These are phyloP conservation scores for Bos indicus DNA, from an alignment of 2,113 vertebrate genomes.

Conservation along the genomic window DNA sequence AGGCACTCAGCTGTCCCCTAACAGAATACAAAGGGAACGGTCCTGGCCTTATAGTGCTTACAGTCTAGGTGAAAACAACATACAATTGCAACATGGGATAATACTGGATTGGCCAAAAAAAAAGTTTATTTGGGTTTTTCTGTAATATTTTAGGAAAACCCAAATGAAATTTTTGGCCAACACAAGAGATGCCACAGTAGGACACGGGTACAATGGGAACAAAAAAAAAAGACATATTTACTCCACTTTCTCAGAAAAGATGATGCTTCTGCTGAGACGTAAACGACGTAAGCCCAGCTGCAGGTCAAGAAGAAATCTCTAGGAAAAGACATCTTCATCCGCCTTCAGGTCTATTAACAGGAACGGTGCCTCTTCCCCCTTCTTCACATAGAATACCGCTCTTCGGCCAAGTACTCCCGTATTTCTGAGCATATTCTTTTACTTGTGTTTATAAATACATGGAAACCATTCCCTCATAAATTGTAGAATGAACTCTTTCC, in stretches of 20 bases:
- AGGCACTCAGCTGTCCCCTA: neutral
- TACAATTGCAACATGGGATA: neutral
- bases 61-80: neutral
- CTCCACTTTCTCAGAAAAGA: neutral
- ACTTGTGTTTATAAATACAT: neutral
- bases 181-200: neutral
- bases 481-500: neutral
- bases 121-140: neutral
- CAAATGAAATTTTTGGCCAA: neutral
- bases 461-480: neutral
- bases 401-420: neutral
- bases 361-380: too few relatives aligned
- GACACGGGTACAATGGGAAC: neutral
- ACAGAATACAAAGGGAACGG: neutral
- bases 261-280: neutral
- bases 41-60: neutral
- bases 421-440: neutral
- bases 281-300: neutral
- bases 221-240: neutral
- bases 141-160: neutral
- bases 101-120: accelerated
- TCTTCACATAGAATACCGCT: neutral
- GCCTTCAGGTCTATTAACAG: too few relatives aligned
- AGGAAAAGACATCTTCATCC: neutral
- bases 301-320: neutral